Evolutionary conservation across 1,140 invertebrate genomes (phyloP).

Genomic region (Drosophila dunni): DNA sequence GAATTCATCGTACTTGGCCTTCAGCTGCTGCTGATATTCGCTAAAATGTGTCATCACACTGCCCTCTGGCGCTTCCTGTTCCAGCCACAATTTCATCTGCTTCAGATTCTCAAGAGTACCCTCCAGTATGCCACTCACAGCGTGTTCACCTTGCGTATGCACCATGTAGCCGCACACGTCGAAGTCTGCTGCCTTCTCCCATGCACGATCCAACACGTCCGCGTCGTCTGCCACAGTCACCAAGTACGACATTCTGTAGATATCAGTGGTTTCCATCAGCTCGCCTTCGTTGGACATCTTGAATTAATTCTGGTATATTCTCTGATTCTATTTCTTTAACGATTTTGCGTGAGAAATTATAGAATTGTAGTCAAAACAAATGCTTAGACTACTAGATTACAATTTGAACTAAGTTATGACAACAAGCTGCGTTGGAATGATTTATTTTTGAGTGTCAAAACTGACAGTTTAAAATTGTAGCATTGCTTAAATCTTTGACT

Average conservation of each 20-base stretch:
- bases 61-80: neutral
- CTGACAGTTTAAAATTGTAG: too few species aligned
- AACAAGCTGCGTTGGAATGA: too few species aligned
- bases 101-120: conserved; percentile 30
- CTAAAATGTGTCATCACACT: conserved; percentile 31
- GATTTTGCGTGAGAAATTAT: neutral
- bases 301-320: neutral
- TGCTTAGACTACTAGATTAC: conserved; percentile 1
- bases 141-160: conserved; percentile 49
- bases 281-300: conserved; percentile 19
- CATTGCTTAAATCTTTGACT: too few species aligned
- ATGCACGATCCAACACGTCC: conserved; percentile 18
- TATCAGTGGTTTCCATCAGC: neutral
- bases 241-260: conserved; percentile 46
- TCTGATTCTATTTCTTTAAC: neutral
- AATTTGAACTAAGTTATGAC: neutral
- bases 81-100: conserved; percentile 54
- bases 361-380: neutral
- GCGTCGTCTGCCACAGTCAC: conserved; percentile 19
- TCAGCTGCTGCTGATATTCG: conserved; percentile 30
- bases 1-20: conserved; percentile 56
- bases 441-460: too few species aligned
- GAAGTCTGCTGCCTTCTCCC: conserved; percentile 45
- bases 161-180: conserved; percentile 57
- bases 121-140: conserved; percentile 53